phyloP scores from a whole-genome alignment of 1,140 invertebrate genomes.

The Zaprionus tsacasi region DNA sequence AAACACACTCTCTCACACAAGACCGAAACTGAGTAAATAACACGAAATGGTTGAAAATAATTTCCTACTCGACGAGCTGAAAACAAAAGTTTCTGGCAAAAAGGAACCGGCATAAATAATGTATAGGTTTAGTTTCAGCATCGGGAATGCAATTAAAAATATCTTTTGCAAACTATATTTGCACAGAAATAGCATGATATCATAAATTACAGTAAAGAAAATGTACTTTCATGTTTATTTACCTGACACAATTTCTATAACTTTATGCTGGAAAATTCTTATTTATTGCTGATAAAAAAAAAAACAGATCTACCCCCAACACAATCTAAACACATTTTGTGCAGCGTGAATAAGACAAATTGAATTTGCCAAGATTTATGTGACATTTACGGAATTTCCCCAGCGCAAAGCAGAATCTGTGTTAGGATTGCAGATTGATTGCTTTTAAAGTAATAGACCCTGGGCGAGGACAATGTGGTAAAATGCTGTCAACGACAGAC shows the following conservation, averaged over 20 bases:
- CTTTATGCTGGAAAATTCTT: neutral
- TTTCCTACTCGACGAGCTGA: constrained; percentile 5
- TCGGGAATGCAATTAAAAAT: constrained; percentile 10
- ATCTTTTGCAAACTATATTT: neutral
- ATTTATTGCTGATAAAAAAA: constrained; percentile 12
- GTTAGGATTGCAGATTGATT: constrained; percentile 28
- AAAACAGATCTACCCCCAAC: neutral
- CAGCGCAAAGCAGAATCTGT: constrained; percentile 13
- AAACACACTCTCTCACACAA: constrained; percentile 6
- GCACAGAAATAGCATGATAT: neutral
- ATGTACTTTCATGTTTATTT: neutral
- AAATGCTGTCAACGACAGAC: neutral
- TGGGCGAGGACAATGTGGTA: neutral
- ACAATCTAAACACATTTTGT: constrained; percentile 25
- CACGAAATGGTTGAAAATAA: constrained; percentile 24
- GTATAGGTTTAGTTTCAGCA: neutral
- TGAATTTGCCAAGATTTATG: constrained; percentile 31
- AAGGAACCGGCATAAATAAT: constrained; percentile 5
- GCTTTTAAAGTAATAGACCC: constrained; percentile 16
- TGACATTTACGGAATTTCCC: constrained; percentile 36
- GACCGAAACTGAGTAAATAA: constrained; percentile 25
- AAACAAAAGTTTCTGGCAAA: constrained; percentile 27
- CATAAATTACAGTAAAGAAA: neutral
- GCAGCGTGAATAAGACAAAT: constrained; percentile 39
- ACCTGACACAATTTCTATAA: neutral